These are phyloP conservation scores for Dreissena rostriformis DNA, from an alignment of 1,140 invertebrate species.

Conservation along the genomic window DNA sequence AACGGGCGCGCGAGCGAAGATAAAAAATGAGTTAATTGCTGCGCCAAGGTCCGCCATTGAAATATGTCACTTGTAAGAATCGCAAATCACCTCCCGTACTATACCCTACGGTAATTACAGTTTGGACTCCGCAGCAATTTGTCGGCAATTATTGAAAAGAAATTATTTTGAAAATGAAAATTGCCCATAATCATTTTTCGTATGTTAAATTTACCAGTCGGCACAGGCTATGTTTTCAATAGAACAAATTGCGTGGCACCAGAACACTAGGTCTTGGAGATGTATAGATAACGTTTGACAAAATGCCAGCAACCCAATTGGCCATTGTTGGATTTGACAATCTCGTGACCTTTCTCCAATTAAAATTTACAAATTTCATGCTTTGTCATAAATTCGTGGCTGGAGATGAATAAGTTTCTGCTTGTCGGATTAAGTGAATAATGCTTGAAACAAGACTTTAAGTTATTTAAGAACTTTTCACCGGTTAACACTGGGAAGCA, in stretches of 20 bases:
- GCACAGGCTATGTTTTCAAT: background rate
- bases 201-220: slow-evolving; percentile 44
- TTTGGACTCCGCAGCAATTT: slow-evolving; percentile 33
- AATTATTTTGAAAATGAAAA: slow-evolving; percentile 57
- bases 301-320: background rate
- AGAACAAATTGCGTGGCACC: slow-evolving; percentile 33
- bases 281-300: slow-evolving; percentile 44
- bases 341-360: background rate
- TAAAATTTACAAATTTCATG: slow-evolving; percentile 1
- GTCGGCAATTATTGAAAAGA: slow-evolving; percentile 53
- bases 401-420: background rate
- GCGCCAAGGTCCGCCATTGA: slow-evolving; percentile 41
- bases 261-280: slow-evolving; percentile 17
- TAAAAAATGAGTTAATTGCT: slow-evolving; percentile 50
- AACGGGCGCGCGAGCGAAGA: slow-evolving; percentile 47
- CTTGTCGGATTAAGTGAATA: background rate
- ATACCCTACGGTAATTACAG: slow-evolving; percentile 11
- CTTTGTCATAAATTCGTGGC: background rate
- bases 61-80: slow-evolving; percentile 29
- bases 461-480: no score
- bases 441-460: no score
- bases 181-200: slow-evolving; percentile 49
- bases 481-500: no score
- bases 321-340: background rate
- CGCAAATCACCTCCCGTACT: slow-evolving; percentile 36